A percentile compares a stretch with the other conserved stretches of the same genome.
These are phyloP conservation scores for Philaethria dido DNA, from an alignment of 2,888 invertebrate species.

Conservation along the genomic window DNA sequence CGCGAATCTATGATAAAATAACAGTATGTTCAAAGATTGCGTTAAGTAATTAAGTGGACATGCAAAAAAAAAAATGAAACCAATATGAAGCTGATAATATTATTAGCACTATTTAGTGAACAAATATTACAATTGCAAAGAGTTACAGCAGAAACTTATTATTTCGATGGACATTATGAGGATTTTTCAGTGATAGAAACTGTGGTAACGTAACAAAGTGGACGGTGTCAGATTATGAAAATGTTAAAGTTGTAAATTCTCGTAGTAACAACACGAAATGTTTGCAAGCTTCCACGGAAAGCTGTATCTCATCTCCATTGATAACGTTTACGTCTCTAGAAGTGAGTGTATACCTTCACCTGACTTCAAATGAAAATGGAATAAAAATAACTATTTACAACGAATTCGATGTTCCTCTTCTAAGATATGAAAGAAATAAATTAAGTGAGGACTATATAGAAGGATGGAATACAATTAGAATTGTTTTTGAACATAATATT, in stretches of 20 bases:
- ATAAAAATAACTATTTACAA: slow-evolving; percentile 47
- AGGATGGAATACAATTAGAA: slow-evolving; percentile 48
- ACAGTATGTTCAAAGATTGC: slow-evolving; percentile 6
- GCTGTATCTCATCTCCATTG: slow-evolving; percentile 49
- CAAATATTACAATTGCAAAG: background rate
- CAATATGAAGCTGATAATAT: slow-evolving; percentile 7
- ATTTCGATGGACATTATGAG: background rate
- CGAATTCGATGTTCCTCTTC: slow-evolving; percentile 38
- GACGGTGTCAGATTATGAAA: slow-evolving; percentile 24
- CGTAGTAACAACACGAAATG: slow-evolving; percentile 35
- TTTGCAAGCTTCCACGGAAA: slow-evolving; percentile 44
- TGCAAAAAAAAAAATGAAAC: background rate
- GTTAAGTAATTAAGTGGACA: background rate
- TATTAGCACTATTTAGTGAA: background rate
- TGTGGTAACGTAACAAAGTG: slow-evolving; percentile 28
- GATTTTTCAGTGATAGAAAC: slow-evolving; percentile 22
- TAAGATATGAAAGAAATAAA: slow-evolving; percentile 39
- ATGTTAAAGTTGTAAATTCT: background rate
- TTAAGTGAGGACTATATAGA: slow-evolving; percentile 41
- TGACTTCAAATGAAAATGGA: slow-evolving; percentile 44
- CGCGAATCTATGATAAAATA: background rate
- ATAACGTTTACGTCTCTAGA: slow-evolving; percentile 46
- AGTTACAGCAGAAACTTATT: background rate
- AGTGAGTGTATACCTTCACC: slow-evolving; percentile 46
- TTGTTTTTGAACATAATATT: slow-evolving; percentile 41